phyloP scores from a whole-genome alignment of 2,888 invertebrate species.

The Tenodera sinensis region DNA sequence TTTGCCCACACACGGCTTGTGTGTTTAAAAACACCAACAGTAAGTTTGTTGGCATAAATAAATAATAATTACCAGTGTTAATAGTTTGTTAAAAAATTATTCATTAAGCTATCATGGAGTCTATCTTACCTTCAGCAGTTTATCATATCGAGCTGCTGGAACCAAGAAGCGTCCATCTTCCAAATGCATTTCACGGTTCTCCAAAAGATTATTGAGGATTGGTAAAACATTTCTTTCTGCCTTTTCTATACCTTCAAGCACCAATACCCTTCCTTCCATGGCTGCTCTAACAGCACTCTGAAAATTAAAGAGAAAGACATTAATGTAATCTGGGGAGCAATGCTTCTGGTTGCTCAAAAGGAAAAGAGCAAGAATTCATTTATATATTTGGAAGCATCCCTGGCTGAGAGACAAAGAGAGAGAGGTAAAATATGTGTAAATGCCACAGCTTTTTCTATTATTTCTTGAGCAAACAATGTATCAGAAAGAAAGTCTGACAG shows the following conservation, averaged over 20 bases:
- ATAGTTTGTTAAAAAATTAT: not conserved
- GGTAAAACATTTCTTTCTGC: constrained; percentile 96
- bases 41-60: no score
- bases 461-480: no score
- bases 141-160: constrained; percentile 84
- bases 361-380: not conserved
- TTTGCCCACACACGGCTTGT: no score
- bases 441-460: no score
- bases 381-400: not conserved
- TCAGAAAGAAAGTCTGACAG: no score
- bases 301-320: constrained; percentile 31
- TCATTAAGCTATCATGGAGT: not conserved
- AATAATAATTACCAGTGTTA: no score
- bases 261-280: constrained; percentile 77
- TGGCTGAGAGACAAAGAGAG: no score
- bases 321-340: not conserved
- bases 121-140: constrained; percentile 67
- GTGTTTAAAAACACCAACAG: no score
- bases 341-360: not conserved
- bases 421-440: no score
- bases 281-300: constrained; percentile 94
- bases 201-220: constrained; percentile 90
- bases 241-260: constrained; percentile 95
- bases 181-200: constrained; percentile 97
- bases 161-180: constrained; percentile 95